These are phyloP conservation scores for Drosophila percnosoma DNA, from an alignment of 2,888 invertebrate genomes.

Conservation along the genomic window DNA sequence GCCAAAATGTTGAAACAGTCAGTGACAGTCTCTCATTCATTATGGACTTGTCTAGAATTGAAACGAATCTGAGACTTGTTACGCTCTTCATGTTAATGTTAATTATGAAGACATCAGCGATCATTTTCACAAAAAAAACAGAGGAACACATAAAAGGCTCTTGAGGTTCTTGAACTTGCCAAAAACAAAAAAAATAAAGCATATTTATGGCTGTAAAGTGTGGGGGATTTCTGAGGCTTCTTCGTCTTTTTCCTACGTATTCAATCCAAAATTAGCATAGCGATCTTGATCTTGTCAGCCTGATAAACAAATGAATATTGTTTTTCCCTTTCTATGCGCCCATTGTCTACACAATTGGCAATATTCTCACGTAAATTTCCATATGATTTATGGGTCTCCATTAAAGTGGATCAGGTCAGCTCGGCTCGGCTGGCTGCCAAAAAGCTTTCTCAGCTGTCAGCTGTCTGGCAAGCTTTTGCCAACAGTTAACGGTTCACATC, in stretches of 20 bases:
- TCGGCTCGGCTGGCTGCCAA: constrained; percentile 50
- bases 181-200: constrained; percentile 17
- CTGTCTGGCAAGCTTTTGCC: constrained; percentile 50
- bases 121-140: constrained; percentile 53
- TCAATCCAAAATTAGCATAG: constrained; percentile 39
- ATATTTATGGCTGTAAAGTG: constrained; percentile 59
- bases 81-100: constrained; percentile 12
- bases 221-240: constrained; percentile 42
- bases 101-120: constrained; percentile 52
- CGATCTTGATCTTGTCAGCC: constrained; percentile 69
- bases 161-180: constrained; percentile 72
- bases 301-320: constrained; percentile 33
- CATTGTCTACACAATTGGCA: constrained; percentile 42
- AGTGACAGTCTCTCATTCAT: constrained; percentile 24
- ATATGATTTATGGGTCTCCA: constrained; percentile 69
- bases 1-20: constrained; percentile 37
- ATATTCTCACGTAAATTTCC: constrained; percentile 73
- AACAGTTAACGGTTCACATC: constrained; percentile 57
- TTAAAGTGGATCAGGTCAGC: constrained; percentile 72
- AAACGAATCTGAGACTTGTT: constrained; percentile 40
- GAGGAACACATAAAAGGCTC: constrained; percentile 39
- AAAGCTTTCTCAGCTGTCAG: constrained; percentile 62
- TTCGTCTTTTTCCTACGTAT: constrained; percentile 8
- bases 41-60: constrained; percentile 31
- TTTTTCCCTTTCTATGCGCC: constrained; percentile 66